Conservation (phyloP, 2,797 vertebrate species). For the Eulemur rubriventer region DNA sequence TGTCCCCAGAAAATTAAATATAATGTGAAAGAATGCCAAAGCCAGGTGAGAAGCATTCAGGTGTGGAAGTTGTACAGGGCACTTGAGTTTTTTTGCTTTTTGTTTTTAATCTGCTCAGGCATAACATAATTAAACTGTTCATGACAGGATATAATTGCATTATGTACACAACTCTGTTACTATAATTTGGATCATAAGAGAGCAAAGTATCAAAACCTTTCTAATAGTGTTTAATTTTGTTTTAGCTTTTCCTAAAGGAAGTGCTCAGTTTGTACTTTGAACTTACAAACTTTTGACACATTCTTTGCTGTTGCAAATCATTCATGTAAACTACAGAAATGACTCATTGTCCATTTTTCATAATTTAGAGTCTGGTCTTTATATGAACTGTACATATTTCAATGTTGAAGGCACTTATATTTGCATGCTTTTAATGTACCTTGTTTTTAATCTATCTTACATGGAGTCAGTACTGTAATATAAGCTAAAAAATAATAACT, state of each 20-base stretch:
- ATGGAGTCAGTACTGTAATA: background rate
- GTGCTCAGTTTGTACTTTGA: slow-evolving; percentile 69
- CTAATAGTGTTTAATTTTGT: slow-evolving; percentile 83
- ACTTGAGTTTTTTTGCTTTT: slow-evolving; percentile 16
- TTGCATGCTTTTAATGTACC: background rate
- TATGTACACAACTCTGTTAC: slow-evolving; percentile 82
- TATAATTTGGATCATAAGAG: slow-evolving; percentile 85
- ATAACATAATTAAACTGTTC: slow-evolving; percentile 88
- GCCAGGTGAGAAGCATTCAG: slow-evolving; percentile 60
- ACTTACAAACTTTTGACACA: slow-evolving; percentile 64
- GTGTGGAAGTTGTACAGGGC: slow-evolving; percentile 57
- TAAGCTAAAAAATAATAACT: slow-evolving; percentile 13
- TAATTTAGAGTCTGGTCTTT: background rate
- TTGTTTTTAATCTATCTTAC: slow-evolving; percentile 1
- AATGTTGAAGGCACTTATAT: background rate
- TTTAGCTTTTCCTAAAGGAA: slow-evolving; percentile 79
- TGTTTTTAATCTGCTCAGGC: slow-evolving; percentile 59
- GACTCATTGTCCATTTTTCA: background rate
- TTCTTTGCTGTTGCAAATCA: background rate
- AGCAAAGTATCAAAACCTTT: slow-evolving; percentile 86
- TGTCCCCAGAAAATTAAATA: background rate
- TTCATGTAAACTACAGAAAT: slow-evolving; percentile 19
- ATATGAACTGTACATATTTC: background rate
- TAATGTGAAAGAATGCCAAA: background rate
- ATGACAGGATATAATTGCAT: slow-evolving; percentile 88